Evolutionary conservation across 2,113 vertebrate species (phyloP).

Genomic region (Chroicocephalus ridibundus): DNA sequence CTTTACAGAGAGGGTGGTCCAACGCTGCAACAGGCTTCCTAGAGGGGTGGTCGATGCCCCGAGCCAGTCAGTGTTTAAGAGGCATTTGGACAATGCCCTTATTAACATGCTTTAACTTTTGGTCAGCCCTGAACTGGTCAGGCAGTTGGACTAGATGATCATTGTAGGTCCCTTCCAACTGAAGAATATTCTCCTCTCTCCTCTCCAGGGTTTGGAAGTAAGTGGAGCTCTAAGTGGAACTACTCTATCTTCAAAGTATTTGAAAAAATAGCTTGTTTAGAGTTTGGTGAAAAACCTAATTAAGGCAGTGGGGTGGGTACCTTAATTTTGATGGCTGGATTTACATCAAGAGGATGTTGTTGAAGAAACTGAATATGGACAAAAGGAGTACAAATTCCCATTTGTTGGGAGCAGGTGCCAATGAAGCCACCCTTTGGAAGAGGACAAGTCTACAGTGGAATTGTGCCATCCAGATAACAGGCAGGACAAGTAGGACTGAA

Average conservation of each 20-base stretch:
- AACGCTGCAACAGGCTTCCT: neutral
- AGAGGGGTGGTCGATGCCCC: neutral
- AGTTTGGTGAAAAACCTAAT: neutral
- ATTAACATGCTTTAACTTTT: neutral
- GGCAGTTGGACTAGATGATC: neutral
- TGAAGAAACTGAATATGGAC: neutral
- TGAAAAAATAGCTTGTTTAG: neutral
- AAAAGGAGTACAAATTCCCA: neutral
- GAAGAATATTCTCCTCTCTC: neutral
- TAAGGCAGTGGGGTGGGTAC: neutral
- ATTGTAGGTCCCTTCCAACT: neutral
- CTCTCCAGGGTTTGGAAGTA: neutral
- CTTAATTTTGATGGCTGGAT: neutral
- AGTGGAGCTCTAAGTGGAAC: neutral
- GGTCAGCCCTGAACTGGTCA: neutral
- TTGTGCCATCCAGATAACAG: neutral
- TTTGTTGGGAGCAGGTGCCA: neutral
- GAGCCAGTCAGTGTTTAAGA: neutral
- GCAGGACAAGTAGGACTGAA: neutral
- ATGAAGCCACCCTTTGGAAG: neutral
- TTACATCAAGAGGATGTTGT: neutral
- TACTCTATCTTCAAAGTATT: neutral
- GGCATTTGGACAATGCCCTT: neutral
- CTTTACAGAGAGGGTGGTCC: neutral
- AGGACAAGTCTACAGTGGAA: neutral